Conservation (phyloP, 2,888 invertebrate species). For the Mylabris sibirica region DNA sequence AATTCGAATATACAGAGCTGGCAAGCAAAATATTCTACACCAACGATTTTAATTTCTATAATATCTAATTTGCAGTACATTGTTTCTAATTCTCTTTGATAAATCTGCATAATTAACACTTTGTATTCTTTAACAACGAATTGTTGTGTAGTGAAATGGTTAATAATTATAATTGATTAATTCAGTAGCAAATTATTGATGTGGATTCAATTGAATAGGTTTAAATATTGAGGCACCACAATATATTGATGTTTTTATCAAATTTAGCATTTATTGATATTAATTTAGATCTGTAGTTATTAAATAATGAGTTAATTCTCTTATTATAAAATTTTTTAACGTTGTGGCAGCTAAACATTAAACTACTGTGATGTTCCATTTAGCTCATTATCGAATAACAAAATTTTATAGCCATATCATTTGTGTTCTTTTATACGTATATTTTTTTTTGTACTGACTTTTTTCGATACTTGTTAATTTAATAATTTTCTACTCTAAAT, state of each 20-base stretch:
- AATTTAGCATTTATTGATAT: not conserved
- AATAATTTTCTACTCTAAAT: not conserved
- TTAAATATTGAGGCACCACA: not conserved
- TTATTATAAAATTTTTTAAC: not conserved
- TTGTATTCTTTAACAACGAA: too few species aligned
- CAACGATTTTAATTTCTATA: too few species aligned
- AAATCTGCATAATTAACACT: too few species aligned
- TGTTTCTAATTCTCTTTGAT: too few species aligned
- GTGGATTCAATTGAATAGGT: too few species aligned
- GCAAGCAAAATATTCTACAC: too few species aligned
- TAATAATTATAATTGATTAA: too few species aligned
- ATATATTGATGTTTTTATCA: not conserved
- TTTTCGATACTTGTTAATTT: not conserved
- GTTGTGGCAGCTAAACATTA: not conserved
- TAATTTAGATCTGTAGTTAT: not conserved
- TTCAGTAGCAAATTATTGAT: too few species aligned
- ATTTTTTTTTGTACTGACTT: not conserved
- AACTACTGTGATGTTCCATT: not conserved
- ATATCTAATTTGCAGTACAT: too few species aligned
- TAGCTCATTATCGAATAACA: not conserved
- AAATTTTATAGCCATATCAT: not conserved
- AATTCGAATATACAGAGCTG: too few species aligned
- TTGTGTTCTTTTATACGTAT: not conserved
- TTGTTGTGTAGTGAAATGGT: too few species aligned
- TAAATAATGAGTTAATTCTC: not conserved